Evolutionary conservation across 1,140 invertebrate species (phyloP), one percentile per base, ranked within the genome.

Genomic region (Eupristina koningsbergeri): DNA sequence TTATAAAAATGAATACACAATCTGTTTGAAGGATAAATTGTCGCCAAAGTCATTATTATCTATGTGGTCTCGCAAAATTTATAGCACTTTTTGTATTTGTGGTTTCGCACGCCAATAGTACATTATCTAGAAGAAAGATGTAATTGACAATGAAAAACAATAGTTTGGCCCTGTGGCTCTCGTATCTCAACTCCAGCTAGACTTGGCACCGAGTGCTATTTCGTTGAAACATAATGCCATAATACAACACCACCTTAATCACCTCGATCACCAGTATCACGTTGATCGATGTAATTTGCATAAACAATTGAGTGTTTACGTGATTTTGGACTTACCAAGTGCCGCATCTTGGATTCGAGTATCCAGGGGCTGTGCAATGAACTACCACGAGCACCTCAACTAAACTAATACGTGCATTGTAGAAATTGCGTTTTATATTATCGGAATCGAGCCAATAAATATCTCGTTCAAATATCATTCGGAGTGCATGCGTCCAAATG

Each of bases 401-500:
- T 39, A 22, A 75, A 84, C 78, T 84, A 50, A 45, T 36, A 80
- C 83, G 64, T 75, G 47, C 47, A 29, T 31, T 36, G 2, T 0
- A 29, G 31, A 58, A 2, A 58, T 19, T 47, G 1, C 78, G 39
- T 61, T 84, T 84, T 84, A 84, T 84, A 84, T 84, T 47, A 61
- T 8, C 34, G 22, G 29, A 29, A 45, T 11, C 64, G 26, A 11
- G 36, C 3, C 50, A 19, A 34, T 79, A 47, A 58, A 58, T 36
- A 39, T 19, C 31, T 50, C 2, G 9, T 58, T 26, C 22, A 58
- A 58, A 58, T 58, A 22, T 58, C 53, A 26, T 9, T 15, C 50
- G 34, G 15, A 26, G 31, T 61, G 50, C 73, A 61, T 50, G 29
- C 19, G 11, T 3, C 11, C 41, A 26, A 47, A 1, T 58, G 58